phyloP scores from a whole-genome alignment of 2,797 vertebrate genomes.

The Tolypeutes matacus region DNA sequence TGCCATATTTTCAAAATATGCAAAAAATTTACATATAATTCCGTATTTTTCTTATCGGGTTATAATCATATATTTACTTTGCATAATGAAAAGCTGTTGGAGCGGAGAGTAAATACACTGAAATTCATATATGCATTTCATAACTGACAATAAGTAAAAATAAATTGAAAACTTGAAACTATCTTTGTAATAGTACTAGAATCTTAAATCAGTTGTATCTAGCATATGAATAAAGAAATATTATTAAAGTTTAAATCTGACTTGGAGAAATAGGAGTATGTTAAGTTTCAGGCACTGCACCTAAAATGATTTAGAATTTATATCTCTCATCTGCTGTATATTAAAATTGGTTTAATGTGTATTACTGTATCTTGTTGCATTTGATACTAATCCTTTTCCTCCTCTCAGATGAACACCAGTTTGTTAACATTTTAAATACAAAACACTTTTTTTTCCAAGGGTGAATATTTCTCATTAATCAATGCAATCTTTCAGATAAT shows the following conservation, averaged over 20 bases:
- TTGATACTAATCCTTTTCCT: constrained; percentile 65
- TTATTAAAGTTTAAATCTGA: constrained; percentile 81
- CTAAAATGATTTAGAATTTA: constrained; percentile 79
- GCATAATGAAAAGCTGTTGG: constrained; percentile 25
- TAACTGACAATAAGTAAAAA: constrained; percentile 57
- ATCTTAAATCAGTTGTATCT: constrained; percentile 73
- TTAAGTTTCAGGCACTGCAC: constrained; percentile 72
- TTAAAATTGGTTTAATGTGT: constrained; percentile 74
- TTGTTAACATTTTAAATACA: constrained; percentile 72
- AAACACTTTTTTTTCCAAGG: not conserved
- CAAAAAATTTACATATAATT: constrained; percentile 43
- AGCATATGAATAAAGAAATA: constrained; percentile 66
- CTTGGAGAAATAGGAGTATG: constrained; percentile 63
- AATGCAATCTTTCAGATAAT: constrained; percentile 27
- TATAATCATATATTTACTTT: constrained; percentile 40
- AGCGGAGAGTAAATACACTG: constrained; percentile 32
- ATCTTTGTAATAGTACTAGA: constrained; percentile 52
- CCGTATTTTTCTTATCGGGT: not conserved
- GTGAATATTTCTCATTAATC: constrained; percentile 15
- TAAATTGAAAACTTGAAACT: constrained; percentile 57
- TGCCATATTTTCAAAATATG: constrained; percentile 40
- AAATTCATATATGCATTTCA: constrained; percentile 37
- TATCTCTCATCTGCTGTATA: constrained; percentile 57
- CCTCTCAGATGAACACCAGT: constrained; percentile 50
- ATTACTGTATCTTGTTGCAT: constrained; percentile 65